Evolutionary conservation across 2,797 vertebrate genomes (phyloP).

Genomic region (Sphenopsis melanotis): DNA sequence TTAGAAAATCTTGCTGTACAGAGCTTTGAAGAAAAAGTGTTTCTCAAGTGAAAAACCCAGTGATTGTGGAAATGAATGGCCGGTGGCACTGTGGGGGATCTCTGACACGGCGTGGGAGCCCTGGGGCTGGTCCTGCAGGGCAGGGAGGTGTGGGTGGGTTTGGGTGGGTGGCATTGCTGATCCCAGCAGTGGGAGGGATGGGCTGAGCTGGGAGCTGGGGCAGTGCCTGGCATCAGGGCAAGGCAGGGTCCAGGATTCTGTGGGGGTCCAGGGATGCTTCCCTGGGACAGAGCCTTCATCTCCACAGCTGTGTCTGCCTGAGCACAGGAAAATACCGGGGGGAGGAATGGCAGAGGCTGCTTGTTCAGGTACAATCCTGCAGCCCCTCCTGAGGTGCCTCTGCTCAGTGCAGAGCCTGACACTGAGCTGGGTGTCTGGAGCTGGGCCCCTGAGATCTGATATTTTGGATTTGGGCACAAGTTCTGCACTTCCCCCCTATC

Average conservation of each 20-base stretch:
- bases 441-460: not conserved
- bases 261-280: not conserved
- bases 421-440: not conserved
- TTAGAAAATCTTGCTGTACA: not conserved
- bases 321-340: not conserved
- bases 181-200: accelerated
- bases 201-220: not conserved
- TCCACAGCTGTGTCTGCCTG: not conserved
- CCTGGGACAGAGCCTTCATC: not conserved
- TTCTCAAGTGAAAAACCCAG: not conserved
- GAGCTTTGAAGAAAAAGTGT: not conserved
- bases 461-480: not conserved
- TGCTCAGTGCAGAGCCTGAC: not conserved
- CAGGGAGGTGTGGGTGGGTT: not conserved
- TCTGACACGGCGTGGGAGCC: not conserved
- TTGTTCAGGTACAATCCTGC: not conserved
- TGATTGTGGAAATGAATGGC: not conserved
- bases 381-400: not conserved
- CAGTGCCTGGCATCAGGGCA: accelerated
- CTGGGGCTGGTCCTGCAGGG: not conserved
- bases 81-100: not conserved
- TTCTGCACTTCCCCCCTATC: not conserved
- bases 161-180: not conserved
- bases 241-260: not conserved
- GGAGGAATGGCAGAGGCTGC: not conserved